phyloP scores from a whole-genome alignment of 35 echinoderm and acorn worm species.

The Heliocidaris tuberculata region DNA sequence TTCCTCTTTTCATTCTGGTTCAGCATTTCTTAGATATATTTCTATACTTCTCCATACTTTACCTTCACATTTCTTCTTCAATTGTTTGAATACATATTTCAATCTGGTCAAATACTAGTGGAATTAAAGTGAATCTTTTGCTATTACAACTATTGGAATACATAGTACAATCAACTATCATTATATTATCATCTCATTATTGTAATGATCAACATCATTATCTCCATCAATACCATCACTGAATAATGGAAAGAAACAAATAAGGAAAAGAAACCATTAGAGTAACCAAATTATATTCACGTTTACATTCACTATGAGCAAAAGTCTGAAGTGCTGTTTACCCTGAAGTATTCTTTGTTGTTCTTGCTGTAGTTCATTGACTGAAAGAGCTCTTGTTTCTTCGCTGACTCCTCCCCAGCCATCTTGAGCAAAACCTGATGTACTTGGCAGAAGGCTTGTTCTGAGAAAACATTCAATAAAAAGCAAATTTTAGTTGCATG shows the following conservation, averaged over 20 bases:
- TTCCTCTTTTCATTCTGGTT: background rate
- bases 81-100: too few relatives aligned
- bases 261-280: background rate
- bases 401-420: slow-evolving; percentile 60
- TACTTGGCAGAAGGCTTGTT: slow-evolving; percentile 56
- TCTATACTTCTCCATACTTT: background rate
- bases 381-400: slow-evolving; percentile 55
- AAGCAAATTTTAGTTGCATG: too few relatives aligned
- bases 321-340: slow-evolving; percentile 21
- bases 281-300: background rate
- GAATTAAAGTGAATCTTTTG: too few relatives aligned
- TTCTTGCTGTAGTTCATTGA: slow-evolving; percentile 62
- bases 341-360: slow-evolving; percentile 70
- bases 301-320: background rate
- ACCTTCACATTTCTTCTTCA: background rate
- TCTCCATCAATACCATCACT: background rate
- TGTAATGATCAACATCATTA: too few relatives aligned
- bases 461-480: background rate
- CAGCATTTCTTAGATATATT: background rate
- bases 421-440: slow-evolving; percentile 64
- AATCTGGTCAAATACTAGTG: too few relatives aligned
- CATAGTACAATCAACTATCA: background rate
- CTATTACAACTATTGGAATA: too few relatives aligned
- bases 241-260: background rate
- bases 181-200: background rate